phyloP scores from a whole-genome alignment of 1,140 invertebrate species.

The Diprion similis region DNA sequence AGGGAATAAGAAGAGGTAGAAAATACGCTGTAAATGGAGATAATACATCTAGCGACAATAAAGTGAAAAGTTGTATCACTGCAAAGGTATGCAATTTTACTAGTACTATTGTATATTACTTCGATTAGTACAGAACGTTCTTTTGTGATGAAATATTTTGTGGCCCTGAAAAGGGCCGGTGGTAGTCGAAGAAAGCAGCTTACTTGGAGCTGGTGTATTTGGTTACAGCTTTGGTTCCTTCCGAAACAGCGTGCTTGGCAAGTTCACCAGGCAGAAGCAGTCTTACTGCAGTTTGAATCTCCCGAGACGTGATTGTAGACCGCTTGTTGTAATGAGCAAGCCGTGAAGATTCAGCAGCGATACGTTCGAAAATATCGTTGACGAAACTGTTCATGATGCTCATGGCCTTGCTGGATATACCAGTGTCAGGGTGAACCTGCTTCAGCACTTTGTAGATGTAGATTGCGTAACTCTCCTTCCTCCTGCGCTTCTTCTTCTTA shows the following conservation, averaged over 20 bases:
- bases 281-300: slow-evolving; percentile 57
- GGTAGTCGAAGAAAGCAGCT: slow-evolving; percentile 16
- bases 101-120: too few species aligned
- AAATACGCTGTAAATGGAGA: too few species aligned
- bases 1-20: too few species aligned
- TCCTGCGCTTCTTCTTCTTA: slow-evolving; percentile 63
- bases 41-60: too few species aligned
- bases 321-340: slow-evolving; percentile 67
- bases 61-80: too few species aligned
- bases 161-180: slow-evolving; percentile 46
- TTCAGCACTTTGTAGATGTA: slow-evolving; percentile 78
- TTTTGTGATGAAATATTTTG: slow-evolving; percentile 17
- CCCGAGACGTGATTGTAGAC: slow-evolving; percentile 55
- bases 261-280: slow-evolving; percentile 57
- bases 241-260: slow-evolving; percentile 62
- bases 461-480: slow-evolving; percentile 74
- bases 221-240: slow-evolving; percentile 68
- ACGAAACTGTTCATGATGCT: slow-evolving; percentile 73
- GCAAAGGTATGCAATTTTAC: too few species aligned
- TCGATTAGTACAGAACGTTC: neutral
- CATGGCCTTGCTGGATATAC: slow-evolving; percentile 67
- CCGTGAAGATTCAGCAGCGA: slow-evolving; percentile 65
- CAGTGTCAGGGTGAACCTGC: slow-evolving; percentile 70
- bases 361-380: slow-evolving; percentile 66
- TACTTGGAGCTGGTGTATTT: slow-evolving; percentile 44